These are phyloP conservation scores for Diachrysia chrysitis DNA, from an alignment of 2,888 invertebrate genomes.

Conservation along the genomic window DNA sequence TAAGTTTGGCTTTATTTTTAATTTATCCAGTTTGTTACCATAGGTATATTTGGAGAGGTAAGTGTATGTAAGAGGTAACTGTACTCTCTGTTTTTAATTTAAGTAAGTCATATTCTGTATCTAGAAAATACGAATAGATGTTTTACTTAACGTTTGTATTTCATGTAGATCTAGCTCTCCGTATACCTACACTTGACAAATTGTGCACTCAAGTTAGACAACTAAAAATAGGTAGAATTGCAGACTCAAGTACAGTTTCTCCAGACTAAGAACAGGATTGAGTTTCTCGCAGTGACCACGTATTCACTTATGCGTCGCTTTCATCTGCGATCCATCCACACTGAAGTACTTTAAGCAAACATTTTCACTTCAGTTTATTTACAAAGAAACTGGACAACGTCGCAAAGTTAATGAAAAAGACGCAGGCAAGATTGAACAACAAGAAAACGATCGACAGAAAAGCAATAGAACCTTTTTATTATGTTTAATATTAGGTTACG, in stretches of 20 bases:
- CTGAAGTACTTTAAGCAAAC: background rate
- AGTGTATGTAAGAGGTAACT: too few relatives aligned
- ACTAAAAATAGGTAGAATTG: background rate
- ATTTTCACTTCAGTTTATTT: constrained; percentile 1
- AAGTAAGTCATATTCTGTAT: too few relatives aligned
- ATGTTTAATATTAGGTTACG: background rate
- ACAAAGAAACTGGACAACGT: constrained; percentile 4
- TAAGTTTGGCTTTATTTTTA: too few relatives aligned
- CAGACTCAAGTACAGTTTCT: background rate
- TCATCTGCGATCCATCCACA: constrained; percentile 1
- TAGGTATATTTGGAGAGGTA: too few relatives aligned
- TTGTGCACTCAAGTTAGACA: background rate
- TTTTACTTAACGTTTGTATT: too few relatives aligned
- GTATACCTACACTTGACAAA: background rate
- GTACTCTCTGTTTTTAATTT: too few relatives aligned
- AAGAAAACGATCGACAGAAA: constrained; percentile 1
- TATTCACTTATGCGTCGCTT: constrained; percentile 1
- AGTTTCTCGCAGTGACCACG: constrained; percentile 1
- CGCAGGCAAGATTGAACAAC: constrained; percentile 2
- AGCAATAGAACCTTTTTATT: background rate
- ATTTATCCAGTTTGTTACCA: too few relatives aligned
- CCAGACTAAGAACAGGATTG: background rate
- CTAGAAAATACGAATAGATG: too few relatives aligned
- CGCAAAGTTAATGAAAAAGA: constrained; percentile 3
- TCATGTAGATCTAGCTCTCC: too few relatives aligned